These are phyloP conservation scores for Hetaerina titia DNA, from an alignment of 2,888 invertebrate genomes.

Conservation along the genomic window DNA sequence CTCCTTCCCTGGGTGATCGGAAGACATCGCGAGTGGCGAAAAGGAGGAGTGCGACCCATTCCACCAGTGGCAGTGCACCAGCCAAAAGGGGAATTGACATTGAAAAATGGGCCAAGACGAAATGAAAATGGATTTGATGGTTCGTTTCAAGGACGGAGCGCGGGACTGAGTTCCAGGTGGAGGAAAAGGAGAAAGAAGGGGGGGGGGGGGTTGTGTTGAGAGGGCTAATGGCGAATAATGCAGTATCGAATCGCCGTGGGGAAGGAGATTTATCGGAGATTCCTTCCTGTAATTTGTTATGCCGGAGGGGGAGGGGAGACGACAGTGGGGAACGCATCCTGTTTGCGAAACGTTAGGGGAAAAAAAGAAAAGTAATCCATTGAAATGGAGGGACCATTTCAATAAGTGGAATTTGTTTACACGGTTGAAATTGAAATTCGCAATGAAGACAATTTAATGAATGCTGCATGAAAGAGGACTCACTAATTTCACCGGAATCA, in stretches of 20 bases:
- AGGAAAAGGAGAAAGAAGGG: not conserved
- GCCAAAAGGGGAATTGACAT: not conserved
- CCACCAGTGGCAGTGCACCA: not conserved
- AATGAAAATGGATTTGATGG: not conserved
- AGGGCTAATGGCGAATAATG: not conserved
- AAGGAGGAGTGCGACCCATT: not conserved
- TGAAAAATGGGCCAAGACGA: slow-evolving; percentile 23
- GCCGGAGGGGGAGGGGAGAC: not conserved
- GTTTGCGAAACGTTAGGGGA: not conserved
- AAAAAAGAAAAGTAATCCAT: not conserved
- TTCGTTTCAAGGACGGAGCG: not conserved
- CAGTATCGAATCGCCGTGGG: not conserved
- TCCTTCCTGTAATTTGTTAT: not conserved
- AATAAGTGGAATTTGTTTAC: not conserved
- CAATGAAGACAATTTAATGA: not conserved
- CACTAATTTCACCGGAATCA: no score
- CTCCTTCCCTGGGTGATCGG: not conserved
- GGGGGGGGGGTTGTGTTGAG: not conserved
- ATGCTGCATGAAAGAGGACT: not conserved
- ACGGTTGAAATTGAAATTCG: not conserved
- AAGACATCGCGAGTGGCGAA: not conserved
- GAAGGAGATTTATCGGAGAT: not conserved
- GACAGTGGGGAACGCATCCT: not conserved
- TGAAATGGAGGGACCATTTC: not conserved
- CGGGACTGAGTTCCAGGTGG: not conserved